phyloP scores from a whole-genome alignment of 1,140 invertebrate species.

The Ephestia elutella region DNA sequence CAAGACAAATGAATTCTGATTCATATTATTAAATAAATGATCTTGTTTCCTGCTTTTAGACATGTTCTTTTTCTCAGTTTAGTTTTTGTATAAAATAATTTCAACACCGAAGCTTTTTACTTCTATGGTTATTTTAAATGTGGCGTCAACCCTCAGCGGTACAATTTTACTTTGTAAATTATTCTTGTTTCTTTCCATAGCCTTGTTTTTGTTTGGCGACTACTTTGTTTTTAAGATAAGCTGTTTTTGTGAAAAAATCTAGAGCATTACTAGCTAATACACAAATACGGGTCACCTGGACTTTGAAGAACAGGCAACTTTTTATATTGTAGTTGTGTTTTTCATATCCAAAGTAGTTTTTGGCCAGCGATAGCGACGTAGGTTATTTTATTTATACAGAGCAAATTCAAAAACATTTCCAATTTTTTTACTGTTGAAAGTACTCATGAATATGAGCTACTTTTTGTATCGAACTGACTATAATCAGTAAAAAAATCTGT shows the following conservation, averaged over 20 bases:
- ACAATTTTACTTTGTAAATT: background rate
- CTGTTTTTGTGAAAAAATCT: background rate
- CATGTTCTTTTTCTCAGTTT: background rate
- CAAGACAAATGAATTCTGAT: too few relatives aligned
- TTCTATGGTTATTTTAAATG: background rate
- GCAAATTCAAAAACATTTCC: too few relatives aligned
- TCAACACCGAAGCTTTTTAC: background rate
- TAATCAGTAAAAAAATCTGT: too few relatives aligned
- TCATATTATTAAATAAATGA: too few relatives aligned
- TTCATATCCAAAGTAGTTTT: background rate
- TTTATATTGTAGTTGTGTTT: background rate
- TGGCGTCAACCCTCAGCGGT: background rate
- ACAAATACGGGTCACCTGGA: background rate
- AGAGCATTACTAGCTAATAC: background rate
- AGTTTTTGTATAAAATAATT: background rate
- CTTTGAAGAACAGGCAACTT: background rate
- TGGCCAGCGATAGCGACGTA: too few relatives aligned
- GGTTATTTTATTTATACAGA: background rate
- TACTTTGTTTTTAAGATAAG: conserved; percentile 2
- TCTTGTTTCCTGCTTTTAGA: too few relatives aligned
- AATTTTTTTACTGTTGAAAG: too few relatives aligned
- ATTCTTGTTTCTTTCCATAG: background rate
- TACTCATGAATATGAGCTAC: too few relatives aligned
- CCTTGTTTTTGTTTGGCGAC: background rate
- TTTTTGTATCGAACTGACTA: too few relatives aligned